A percentile compares a stretch with the other conserved stretches of the same genome.
Conservation (phyloP, 2,113 vertebrate genomes). For the Oceanites oceanicus region DNA sequence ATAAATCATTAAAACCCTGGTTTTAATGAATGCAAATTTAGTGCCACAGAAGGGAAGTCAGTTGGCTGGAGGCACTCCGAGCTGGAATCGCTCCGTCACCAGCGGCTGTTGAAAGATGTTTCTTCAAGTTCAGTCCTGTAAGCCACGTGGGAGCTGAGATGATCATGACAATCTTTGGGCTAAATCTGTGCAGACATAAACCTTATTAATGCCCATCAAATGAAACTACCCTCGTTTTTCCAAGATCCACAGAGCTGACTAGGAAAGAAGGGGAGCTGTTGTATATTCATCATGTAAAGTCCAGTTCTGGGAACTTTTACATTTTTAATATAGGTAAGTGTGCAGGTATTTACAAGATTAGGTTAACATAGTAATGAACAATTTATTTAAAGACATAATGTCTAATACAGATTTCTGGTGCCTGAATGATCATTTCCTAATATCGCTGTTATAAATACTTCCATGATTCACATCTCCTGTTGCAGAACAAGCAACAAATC, state of each 20-base stretch:
- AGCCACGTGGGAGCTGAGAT: background rate
- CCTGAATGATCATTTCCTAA: background rate
- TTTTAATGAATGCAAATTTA: constrained; percentile 27
- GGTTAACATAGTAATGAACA: background rate
- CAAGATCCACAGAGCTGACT: background rate
- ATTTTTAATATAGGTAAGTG: constrained; percentile 37
- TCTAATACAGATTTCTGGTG: background rate
- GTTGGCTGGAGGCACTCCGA: background rate
- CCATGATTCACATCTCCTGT: background rate
- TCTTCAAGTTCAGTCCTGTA: background rate
- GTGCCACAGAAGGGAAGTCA: background rate
- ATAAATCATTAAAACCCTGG: constrained; percentile 22
- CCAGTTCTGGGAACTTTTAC: background rate
- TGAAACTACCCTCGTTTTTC: background rate
- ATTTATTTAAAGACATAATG: constrained; percentile 4
- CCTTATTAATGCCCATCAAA: background rate
- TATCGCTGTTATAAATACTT: background rate
- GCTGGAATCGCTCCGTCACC: background rate
- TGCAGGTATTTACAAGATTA: background rate
- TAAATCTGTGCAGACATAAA: background rate
- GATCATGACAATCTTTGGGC: background rate
- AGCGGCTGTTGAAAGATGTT: background rate
- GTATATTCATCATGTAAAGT: background rate
- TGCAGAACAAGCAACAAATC: background rate
- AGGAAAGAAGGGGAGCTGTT: background rate